A percentile compares a stretch with the other conserved stretches of the same genome.
These are phyloP conservation scores for Argyrosomus regius DNA, from an alignment of 2,797 vertebrate genomes.

Conservation along the genomic window DNA sequence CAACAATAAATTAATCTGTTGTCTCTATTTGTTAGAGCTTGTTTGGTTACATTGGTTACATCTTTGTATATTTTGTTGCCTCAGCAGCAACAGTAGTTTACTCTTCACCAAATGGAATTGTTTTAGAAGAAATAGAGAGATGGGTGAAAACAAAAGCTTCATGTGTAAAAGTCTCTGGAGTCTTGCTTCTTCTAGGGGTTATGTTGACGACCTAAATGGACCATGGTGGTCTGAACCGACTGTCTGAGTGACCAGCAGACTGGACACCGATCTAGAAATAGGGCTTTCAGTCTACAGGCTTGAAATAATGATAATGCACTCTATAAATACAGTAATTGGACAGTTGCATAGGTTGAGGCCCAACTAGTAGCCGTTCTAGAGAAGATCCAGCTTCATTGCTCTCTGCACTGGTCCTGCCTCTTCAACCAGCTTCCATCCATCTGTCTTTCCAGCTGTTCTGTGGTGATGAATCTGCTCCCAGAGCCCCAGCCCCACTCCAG, in stretches of 20 bases:
- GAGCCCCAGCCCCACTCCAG: conserved; percentile 89
- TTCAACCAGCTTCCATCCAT: conserved; percentile 52
- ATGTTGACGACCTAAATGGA: background rate
- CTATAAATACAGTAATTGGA: conserved; percentile 15
- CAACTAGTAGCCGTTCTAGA: conserved; percentile 14
- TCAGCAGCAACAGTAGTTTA: background rate
- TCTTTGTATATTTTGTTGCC: background rate
- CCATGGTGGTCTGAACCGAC: background rate
- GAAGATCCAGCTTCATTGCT: conserved; percentile 1
- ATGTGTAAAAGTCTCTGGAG: background rate
- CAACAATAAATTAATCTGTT: background rate
- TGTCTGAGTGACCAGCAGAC: background rate
- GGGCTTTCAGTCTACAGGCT: background rate
- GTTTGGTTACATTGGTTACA: background rate
- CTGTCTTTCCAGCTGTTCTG: conserved; percentile 76
- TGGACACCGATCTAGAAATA: background rate
- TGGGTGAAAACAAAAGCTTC: background rate
- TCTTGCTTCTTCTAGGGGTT: background rate
- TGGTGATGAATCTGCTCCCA: conserved; percentile 91
- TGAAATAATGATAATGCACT: background rate
- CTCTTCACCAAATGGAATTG: background rate
- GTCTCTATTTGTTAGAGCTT: conserved; percentile 9
- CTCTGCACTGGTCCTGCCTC: conserved; percentile 29
- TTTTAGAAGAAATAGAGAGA: background rate
- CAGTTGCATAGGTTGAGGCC: conserved; percentile 3